Conservation (phyloP, 2,888 invertebrate species). For the Limnephilus auricula region DNA sequence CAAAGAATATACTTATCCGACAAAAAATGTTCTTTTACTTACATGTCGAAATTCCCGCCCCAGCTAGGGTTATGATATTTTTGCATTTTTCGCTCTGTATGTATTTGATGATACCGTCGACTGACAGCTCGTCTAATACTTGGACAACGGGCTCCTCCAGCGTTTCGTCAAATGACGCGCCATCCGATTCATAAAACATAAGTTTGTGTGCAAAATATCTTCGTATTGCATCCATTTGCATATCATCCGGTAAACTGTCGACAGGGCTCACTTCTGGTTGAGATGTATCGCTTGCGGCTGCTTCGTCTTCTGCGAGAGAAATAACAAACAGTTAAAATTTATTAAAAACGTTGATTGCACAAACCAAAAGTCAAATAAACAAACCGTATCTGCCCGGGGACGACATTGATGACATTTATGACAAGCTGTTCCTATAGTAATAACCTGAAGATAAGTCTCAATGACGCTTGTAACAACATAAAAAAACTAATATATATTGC, state of each 20-base stretch:
- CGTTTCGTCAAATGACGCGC: conserved; percentile 68
- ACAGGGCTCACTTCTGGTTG: conserved; percentile 42
- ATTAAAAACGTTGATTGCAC: neutral
- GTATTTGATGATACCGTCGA: conserved; percentile 88
- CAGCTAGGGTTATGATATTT: conserved; percentile 95
- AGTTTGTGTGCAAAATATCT: conserved; percentile 83
- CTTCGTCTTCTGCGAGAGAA: conserved; percentile 48
- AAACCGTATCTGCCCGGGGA: conserved; percentile 51
- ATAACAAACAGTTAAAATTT: neutral
- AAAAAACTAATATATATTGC: conserved; percentile 8
- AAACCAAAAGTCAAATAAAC: conserved; percentile 51
- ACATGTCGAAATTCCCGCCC: conserved; percentile 98
- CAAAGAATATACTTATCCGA: neutral
- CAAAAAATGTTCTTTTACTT: conserved; percentile 71
- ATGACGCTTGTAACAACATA: conserved; percentile 6
- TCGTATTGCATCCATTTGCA: conserved; percentile 81
- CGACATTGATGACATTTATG: conserved; percentile 59
- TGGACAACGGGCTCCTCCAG: conserved; percentile 70
- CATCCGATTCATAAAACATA: conserved; percentile 76
- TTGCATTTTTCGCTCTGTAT: conserved; percentile 87
- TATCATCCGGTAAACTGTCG: conserved; percentile 69
- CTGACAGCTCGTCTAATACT: conserved; percentile 83
- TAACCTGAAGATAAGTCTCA: conserved; percentile 34
- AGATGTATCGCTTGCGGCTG: conserved; percentile 32
- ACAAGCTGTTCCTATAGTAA: conserved; percentile 51